phyloP scores from a whole-genome alignment of 1,140 invertebrate genomes.

The Aricia agestis region DNA sequence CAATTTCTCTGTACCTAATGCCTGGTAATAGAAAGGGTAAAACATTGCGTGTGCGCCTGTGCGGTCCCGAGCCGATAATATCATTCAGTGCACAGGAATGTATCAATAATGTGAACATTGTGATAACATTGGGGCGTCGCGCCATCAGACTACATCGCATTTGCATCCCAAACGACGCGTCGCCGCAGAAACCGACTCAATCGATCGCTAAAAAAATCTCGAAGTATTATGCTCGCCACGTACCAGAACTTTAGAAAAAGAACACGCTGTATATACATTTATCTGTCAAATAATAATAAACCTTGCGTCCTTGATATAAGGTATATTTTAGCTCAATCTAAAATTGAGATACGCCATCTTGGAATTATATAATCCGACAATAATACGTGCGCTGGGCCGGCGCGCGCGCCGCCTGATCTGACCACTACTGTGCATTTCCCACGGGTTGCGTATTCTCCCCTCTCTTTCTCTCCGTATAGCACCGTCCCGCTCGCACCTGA shows the following conservation, averaged over 20 bases:
- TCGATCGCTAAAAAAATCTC: constrained; percentile 69
- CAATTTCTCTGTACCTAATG: neutral
- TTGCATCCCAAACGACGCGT: constrained; percentile 58
- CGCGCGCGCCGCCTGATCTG: constrained; percentile 72
- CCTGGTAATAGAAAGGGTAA: neutral
- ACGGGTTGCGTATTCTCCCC: constrained; percentile 58
- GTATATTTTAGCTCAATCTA: constrained; percentile 8
- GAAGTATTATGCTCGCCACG: constrained; percentile 52
- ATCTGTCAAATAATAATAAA: constrained; percentile 35
- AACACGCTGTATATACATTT: constrained; percentile 39
- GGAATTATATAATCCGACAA: constrained; percentile 53
- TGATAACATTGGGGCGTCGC: constrained; percentile 39
- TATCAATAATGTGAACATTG: constrained; percentile 3
- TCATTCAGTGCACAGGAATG: constrained; percentile 2
- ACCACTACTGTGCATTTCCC: constrained; percentile 77
- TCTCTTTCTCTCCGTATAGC: constrained; percentile 47
- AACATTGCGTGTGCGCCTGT: neutral
- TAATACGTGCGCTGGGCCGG: constrained; percentile 72
- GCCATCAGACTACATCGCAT: constrained; percentile 56
- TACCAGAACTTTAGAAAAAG: constrained; percentile 43
- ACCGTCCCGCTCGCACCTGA: constrained; percentile 51
- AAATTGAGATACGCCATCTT: constrained; percentile 51
- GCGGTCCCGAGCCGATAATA: neutral
- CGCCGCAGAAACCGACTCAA: constrained; percentile 61
- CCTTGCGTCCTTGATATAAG: constrained; percentile 40